A percentile compares a stretch with the other conserved stretches of the same genome.
phyloP scores from a whole-genome alignment of 2,888 invertebrate species.

The Cerastis rubricosa region DNA sequence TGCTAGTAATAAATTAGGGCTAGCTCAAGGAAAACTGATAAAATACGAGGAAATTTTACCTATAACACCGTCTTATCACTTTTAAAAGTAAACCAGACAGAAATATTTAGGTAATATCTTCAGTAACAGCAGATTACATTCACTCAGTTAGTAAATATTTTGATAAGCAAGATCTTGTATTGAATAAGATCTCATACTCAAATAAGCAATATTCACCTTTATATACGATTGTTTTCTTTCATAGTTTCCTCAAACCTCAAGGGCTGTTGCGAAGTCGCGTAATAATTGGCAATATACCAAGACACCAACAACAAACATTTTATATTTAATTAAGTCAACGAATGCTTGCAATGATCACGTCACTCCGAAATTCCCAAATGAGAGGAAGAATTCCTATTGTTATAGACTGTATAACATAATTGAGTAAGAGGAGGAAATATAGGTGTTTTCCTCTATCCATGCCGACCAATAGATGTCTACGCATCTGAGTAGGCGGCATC shows the following conservation, averaged over 20 bases:
- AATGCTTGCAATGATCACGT: slow-evolving; percentile 20
- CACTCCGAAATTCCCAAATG: not conserved
- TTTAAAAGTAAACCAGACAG: slow-evolving; percentile 34
- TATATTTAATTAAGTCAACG: slow-evolving; percentile 26
- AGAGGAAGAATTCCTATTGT: not conserved
- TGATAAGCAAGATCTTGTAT: not conserved
- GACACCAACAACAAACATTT: slow-evolving; percentile 17
- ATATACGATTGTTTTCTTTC: slow-evolving; percentile 15
- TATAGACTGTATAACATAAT: not conserved
- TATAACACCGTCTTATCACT: not conserved
- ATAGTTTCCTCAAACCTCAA: slow-evolving; percentile 40
- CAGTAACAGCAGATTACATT: slow-evolving; percentile 16
- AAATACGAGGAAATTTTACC: not conserved
- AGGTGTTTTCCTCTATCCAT: not conserved
- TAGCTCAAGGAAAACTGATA: not conserved
- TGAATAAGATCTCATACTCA: slow-evolving; percentile 22
- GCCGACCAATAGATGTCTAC: not conserved
- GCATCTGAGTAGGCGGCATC: not conserved
- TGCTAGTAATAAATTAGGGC: too few species aligned
- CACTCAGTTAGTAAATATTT: slow-evolving; percentile 28
- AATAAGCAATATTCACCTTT: not conserved
- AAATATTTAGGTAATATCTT: slow-evolving; percentile 23
- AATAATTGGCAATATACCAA: slow-evolving; percentile 49
- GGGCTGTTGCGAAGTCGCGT: slow-evolving; percentile 24
- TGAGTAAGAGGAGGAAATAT: not conserved